Evolutionary conservation across 1,140 invertebrate species (phyloP), one percentile per base, ranked within the genome.

Genomic region (Aphelenchoides fujianensis): DNA sequence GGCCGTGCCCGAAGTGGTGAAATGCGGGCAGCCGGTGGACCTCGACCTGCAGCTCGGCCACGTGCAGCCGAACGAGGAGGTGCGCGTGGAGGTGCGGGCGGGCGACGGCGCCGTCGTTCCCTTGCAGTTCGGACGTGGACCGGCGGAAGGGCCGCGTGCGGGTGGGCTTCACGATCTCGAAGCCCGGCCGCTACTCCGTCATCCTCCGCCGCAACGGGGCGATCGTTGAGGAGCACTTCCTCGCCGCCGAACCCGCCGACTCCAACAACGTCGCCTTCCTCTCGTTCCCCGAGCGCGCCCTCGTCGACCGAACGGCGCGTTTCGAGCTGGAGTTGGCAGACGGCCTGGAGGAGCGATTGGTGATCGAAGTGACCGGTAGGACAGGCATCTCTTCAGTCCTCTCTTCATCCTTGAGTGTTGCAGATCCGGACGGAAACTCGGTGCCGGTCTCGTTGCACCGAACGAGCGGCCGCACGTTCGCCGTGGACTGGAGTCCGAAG

Each of bases 401-500:
- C 73, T 27, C 2, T 59, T 1, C 30, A 68, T 74, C 67, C n/a
- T n/a, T n/a, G n/a, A n/a, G n/a, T n/a, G n/a, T n/a, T 77, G 30
- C 62, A 79, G 78, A 78, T 63, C 71, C 82, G 9, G 74, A 75
- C 61, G 70, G 79, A 36, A 66, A 72, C n/a, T 41, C 37, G 30
- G 34, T 74, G 57, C 73, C 80, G n/a, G 70, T 75, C 19, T 28
- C 34, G 37, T 23, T 80, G 54, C 61, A 75, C 23, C 77, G 70
- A 59, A 64, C 70, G 12, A 27, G 37, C 27, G 74, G 74, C 23
- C 55, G 61, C 54, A 63, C 32, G 34, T 68, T 70, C 7, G 48
- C 69, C 0, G 77, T 79, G 23, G 36, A 74, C 7, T 82, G 74
- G 81, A 62, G 62, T 19, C 78, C 79, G 32, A 86, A 84, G 31